Evolutionary conservation across 2,888 invertebrate genomes (phyloP).

Genomic region (Trissonchulus sp.): DNA sequence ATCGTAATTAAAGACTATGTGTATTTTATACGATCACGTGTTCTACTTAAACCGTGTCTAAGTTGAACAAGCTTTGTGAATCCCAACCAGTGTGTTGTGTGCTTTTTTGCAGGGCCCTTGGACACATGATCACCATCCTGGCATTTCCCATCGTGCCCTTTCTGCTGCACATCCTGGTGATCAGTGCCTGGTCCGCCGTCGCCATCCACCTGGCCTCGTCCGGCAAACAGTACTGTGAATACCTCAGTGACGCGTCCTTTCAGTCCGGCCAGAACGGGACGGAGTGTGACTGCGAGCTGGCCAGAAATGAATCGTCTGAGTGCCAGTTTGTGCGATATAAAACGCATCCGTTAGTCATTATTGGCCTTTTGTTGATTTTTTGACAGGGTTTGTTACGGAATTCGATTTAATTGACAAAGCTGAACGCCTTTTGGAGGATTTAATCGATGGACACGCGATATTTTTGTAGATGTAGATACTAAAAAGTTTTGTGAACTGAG

Average conservation of each 20-base stretch:
- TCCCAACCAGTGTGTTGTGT: too few species aligned
- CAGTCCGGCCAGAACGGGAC: background rate
- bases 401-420: too few species aligned
- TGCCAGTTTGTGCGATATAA: constrained; percentile 33
- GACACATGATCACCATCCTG: constrained; percentile 72
- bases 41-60: too few species aligned
- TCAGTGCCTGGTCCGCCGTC: constrained; percentile 66
- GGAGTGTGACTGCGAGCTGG: constrained; percentile 12
- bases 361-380: too few species aligned
- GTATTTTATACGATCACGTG: too few species aligned
- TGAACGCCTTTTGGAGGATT: too few species aligned
- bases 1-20: too few species aligned
- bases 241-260: background rate
- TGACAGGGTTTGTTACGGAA: too few species aligned
- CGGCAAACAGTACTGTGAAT: constrained; percentile 28
- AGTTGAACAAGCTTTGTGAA: too few species aligned
- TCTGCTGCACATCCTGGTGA: constrained; percentile 68
- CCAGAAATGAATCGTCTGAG: constrained; percentile 19
- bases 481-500: too few species aligned
- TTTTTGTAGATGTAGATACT: too few species aligned
- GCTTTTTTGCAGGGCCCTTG: constrained; percentile 76
- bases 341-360: constrained; percentile 8
- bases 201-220: constrained; percentile 59
- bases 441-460: too few species aligned
- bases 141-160: constrained; percentile 87